A percentile compares a stretch with the other conserved stretches of the same genome.
Conservation (phyloP, 2,888 invertebrate species). For the Acleris emargana region DNA sequence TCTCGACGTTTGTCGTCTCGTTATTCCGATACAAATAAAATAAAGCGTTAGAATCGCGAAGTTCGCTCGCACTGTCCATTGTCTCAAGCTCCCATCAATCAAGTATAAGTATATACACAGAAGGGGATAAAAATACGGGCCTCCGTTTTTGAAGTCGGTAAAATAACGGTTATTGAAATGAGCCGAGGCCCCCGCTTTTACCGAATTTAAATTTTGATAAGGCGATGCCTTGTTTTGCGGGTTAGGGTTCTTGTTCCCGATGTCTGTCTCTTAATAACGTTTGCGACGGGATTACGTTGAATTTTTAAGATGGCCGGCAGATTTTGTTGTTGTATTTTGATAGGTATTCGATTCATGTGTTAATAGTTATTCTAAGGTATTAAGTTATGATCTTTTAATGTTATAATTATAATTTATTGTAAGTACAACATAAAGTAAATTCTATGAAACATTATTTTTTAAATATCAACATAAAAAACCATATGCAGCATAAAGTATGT, state of each 20-base stretch:
- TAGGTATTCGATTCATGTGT: neutral
- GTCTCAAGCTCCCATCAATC: constrained; percentile 81
- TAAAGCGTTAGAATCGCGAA: constrained; percentile 81
- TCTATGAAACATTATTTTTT: too few relatives aligned
- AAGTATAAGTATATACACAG: constrained; percentile 58
- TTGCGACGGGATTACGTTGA: constrained; percentile 27
- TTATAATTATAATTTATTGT: too few relatives aligned
- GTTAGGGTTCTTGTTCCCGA: constrained; percentile 57
- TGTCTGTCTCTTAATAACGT: constrained; percentile 32
- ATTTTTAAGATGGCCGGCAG: constrained; percentile 18
- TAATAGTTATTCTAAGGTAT: neutral
- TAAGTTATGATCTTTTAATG: neutral
- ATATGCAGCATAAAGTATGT: too few relatives aligned
- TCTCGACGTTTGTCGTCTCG: constrained; percentile 76
- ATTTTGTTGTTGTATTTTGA: neutral
- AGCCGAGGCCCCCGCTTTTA: constrained; percentile 79
- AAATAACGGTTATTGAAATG: constrained; percentile 84
- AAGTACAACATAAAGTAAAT: too few relatives aligned
- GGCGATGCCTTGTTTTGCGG: constrained; percentile 79
- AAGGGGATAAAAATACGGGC: constrained; percentile 40
- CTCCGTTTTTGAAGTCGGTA: constrained; percentile 34
- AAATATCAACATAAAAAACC: too few relatives aligned
- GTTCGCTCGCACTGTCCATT: constrained; percentile 74
- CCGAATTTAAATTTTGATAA: constrained; percentile 84
- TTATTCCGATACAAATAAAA: constrained; percentile 79